phyloP scores from a whole-genome alignment of 2,888 invertebrate genomes.

The Gibbula magus region DNA sequence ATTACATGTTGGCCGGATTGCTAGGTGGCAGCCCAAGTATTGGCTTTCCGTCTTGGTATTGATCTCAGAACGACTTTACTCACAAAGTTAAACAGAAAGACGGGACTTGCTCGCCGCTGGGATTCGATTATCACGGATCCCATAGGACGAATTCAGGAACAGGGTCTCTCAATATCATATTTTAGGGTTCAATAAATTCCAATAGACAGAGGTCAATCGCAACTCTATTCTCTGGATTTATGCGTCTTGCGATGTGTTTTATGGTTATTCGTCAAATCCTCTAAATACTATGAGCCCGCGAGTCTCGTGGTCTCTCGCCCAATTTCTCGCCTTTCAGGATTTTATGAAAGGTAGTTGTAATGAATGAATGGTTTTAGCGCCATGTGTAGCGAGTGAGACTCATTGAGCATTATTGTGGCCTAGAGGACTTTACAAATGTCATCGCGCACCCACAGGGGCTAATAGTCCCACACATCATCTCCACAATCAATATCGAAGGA shows the following conservation, averaged over 20 bases:
- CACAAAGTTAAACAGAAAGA: constrained; percentile 21
- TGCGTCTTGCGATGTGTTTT: constrained; percentile 2
- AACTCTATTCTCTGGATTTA: constrained; percentile 11
- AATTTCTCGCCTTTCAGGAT: constrained; percentile 13
- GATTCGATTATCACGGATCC: constrained; percentile 18
- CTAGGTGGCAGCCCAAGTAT: constrained; percentile 7
- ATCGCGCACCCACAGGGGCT: background rate
- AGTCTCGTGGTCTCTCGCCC: constrained; percentile 18
- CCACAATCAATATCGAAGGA: background rate
- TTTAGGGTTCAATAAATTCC: constrained; percentile 19
- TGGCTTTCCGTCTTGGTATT: background rate
- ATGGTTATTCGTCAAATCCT: constrained; percentile 11
- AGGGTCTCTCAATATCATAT: constrained; percentile 17
- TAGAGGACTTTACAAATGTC: background rate
- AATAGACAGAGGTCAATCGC: constrained; percentile 13
- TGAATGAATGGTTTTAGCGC: constrained; percentile 12
- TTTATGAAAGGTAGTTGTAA: constrained; percentile 14
- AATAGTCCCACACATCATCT: background rate
- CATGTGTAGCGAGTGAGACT: background rate
- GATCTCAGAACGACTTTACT: background rate
- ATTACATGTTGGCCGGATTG: constrained; percentile 13
- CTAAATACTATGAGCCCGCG: constrained; percentile 6
- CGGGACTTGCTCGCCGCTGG: background rate
- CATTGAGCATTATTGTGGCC: background rate
- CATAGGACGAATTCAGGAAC: constrained; percentile 16